phyloP scores from a whole-genome alignment of 2,797 vertebrate genomes.

The Sebastes glaucus region DNA sequence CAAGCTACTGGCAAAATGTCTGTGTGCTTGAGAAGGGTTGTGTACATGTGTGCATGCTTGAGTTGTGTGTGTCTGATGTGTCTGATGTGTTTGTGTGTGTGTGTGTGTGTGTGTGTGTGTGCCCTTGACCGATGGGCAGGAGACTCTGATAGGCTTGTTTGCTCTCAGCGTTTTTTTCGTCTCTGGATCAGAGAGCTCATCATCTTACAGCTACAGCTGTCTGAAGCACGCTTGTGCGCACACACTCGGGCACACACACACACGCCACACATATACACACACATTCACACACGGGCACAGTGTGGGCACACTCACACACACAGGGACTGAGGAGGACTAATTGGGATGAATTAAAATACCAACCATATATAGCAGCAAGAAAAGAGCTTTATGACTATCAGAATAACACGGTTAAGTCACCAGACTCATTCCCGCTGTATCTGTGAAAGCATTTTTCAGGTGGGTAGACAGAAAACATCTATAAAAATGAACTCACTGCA shows the following conservation, averaged over 20 bases:
- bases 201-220: constrained; percentile 68
- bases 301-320: constrained; percentile 4
- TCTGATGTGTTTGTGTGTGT: not conserved
- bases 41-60: constrained; percentile 55
- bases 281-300: constrained; percentile 1
- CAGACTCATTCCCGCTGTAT: constrained; percentile 7
- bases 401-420: constrained; percentile 10
- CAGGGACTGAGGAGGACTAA: constrained; percentile 45
- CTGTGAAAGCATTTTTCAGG: constrained; percentile 20
- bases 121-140: constrained; percentile 76
- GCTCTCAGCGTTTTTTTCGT: constrained; percentile 61
- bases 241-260: not conserved
- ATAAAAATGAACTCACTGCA: not conserved
- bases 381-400: constrained; percentile 22
- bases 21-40: constrained; percentile 52
- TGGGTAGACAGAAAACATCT: constrained; percentile 12
- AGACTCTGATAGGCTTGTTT: constrained; percentile 73
- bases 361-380: constrained; percentile 17
- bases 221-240: constrained; percentile 20
- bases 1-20: constrained; percentile 63
- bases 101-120: constrained; percentile 15
- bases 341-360: constrained; percentile 55
- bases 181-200: constrained; percentile 72
- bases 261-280: not conserved
- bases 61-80: constrained; percentile 36